Evolutionary conservation across 2,113 vertebrate species (phyloP).

Genomic region (Cyprinodon tularosa): DNA sequence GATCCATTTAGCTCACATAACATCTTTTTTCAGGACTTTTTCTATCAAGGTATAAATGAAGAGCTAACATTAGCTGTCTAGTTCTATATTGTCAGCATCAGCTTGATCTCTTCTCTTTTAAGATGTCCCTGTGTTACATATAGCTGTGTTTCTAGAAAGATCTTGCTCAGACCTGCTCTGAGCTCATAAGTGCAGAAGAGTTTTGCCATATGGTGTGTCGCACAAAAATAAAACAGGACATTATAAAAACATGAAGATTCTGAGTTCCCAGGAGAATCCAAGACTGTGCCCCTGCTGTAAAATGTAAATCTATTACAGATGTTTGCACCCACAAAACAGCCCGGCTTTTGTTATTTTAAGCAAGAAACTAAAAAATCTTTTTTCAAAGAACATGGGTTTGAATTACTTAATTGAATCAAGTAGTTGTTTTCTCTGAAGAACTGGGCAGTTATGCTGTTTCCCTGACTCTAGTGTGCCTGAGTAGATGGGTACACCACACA

Average conservation of each 20-base stretch:
- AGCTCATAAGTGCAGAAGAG: constrained; percentile 52
- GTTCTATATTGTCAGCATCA: no score
- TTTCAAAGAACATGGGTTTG: not conserved
- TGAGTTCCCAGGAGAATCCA: not conserved
- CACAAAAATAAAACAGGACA: constrained; percentile 28
- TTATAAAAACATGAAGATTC: constrained; percentile 32
- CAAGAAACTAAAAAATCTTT: not conserved
- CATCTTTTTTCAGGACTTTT: not conserved
- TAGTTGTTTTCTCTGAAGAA: not conserved
- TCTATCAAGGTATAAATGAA: no score
- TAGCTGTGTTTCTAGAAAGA: constrained; percentile 45
- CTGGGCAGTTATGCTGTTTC: not conserved
- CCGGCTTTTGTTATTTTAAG: not conserved
- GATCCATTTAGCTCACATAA: not conserved
- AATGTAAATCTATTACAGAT: not conserved
- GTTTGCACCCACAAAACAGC: not conserved
- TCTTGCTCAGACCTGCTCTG: constrained; percentile 38
- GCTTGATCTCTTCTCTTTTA: constrained; percentile 18
- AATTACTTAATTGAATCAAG: not conserved
- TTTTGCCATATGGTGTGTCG: constrained; percentile 55
- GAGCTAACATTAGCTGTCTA: no score
- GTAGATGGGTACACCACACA: not conserved
- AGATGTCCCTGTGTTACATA: constrained; percentile 14
- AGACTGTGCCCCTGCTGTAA: constrained; percentile 17
- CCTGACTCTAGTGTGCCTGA: not conserved